Evolutionary conservation across 2,888 invertebrate genomes (phyloP).

Genomic region (Phaedon cochleariae): DNA sequence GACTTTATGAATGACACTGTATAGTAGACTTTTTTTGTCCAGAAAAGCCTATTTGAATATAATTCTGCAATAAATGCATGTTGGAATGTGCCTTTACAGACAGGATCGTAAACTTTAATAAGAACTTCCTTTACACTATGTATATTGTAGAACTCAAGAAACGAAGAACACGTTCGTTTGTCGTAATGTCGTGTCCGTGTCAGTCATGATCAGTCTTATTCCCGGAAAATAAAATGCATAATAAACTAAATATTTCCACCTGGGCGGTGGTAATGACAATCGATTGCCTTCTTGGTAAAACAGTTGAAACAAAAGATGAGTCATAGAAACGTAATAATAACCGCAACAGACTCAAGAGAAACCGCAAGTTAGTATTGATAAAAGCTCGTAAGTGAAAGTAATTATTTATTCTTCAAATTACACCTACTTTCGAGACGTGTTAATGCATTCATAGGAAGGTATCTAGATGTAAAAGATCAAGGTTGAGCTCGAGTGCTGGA

Average conservation of each 20-base stretch:
- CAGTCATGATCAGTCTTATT: neutral
- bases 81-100: too few relatives aligned
- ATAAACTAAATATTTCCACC: neutral
- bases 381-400: constrained; percentile 24
- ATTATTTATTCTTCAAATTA: neutral
- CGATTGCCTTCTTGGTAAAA: neutral
- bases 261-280: constrained; percentile 5
- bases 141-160: neutral
- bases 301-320: neutral
- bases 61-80: too few relatives aligned
- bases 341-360: neutral
- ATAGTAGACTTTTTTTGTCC: too few relatives aligned
- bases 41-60: too few relatives aligned
- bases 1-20: too few relatives aligned
- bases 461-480: constrained; percentile 33
- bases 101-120: too few relatives aligned
- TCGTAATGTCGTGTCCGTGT: too few relatives aligned
- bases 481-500: constrained; percentile 16
- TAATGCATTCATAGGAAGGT: constrained; percentile 10
- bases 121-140: too few relatives aligned
- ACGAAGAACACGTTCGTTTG: too few relatives aligned
- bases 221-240: neutral
- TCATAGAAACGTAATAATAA: neutral
- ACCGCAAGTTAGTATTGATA: neutral
- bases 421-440: constrained; percentile 14